Conservation (phyloP, 1,140 invertebrate species). For the Forficula auricularia region DNA sequence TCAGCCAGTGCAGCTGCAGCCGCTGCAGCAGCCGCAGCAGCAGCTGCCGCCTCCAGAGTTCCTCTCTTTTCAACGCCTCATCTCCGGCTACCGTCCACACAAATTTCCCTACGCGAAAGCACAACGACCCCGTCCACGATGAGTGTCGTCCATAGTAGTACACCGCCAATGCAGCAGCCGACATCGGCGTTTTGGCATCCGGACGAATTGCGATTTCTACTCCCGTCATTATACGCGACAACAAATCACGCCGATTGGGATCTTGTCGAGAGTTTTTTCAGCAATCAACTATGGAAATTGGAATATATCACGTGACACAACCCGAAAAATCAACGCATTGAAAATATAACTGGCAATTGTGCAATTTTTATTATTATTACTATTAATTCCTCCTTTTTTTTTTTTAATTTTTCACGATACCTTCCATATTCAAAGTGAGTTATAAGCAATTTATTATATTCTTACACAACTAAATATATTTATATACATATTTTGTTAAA, state of each 20-base stretch:
- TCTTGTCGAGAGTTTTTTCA: conserved; percentile 34
- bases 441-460: background rate
- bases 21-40: background rate
- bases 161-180: background rate
- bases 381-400: too few relatives aligned
- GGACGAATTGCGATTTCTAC: background rate
- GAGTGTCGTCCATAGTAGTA: background rate
- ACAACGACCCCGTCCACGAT: background rate
- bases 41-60: background rate
- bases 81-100: background rate
- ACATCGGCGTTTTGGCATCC: background rate
- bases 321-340: too few relatives aligned
- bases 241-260: conserved; percentile 17
- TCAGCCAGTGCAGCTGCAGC: conserved; percentile 6
- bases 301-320: conserved; percentile 26
- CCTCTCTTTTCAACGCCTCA: background rate
- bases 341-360: background rate
- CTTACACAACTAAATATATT: background rate
- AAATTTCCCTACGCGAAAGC: background rate
- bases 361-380: too few relatives aligned
- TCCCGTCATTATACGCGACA: background rate
- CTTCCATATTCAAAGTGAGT: background rate
- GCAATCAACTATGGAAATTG: conserved; percentile 36
- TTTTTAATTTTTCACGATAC: background rate
- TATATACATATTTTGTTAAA: background rate